These are phyloP conservation scores for Chaitophorus viminalis DNA, from an alignment of 2,888 invertebrate genomes.

Conservation along the genomic window DNA sequence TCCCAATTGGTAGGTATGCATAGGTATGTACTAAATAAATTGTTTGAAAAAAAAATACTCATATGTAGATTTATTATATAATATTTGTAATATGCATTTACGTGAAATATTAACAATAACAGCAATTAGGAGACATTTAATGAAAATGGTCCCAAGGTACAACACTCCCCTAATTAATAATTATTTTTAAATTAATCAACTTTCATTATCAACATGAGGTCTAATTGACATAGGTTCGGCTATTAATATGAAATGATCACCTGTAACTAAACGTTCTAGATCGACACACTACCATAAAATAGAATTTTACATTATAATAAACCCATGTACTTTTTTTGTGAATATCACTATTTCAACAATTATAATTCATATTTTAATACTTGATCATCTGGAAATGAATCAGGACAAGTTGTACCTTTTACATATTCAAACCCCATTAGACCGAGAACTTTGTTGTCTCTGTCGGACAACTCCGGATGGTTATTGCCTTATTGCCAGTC, in stretches of 20 bases:
- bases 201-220: not conserved
- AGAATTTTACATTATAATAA: conserved; percentile 6
- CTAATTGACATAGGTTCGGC: not conserved
- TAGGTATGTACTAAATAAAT: no score
- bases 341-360: not conserved
- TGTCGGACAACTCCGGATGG: not conserved
- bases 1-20: no score
- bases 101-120: no score
- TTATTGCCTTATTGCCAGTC: no score
- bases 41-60: no score
- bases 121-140: no score
- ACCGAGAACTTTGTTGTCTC: no score
- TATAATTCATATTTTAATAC: not conserved
- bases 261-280: not conserved
- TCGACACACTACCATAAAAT: not conserved
- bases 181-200: not conserved
- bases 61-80: no score
- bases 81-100: no score
- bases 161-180: not conserved
- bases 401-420: conserved; percentile 53
- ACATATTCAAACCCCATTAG: no score
- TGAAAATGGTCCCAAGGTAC: no score
- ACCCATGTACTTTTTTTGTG: no score
- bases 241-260: not conserved
- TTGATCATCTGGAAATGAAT: conserved; percentile 23